phyloP scores from a whole-genome alignment of 2,113 vertebrate species.

The Apus apus region DNA sequence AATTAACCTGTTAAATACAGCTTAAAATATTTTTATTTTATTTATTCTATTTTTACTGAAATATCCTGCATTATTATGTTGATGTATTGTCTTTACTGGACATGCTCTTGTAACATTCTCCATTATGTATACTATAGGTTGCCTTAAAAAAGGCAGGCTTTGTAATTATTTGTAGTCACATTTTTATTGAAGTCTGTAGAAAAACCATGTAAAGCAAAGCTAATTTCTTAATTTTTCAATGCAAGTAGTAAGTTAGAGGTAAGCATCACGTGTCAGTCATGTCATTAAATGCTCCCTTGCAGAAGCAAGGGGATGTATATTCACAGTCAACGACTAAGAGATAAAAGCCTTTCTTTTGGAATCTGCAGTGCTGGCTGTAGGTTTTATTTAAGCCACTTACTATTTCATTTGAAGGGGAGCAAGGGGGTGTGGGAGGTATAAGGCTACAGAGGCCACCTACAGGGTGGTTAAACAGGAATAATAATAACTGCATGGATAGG shows the following conservation, averaged over 20 bases:
- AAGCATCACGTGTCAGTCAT: background rate
- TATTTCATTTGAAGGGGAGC: background rate
- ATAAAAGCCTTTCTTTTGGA: constrained; percentile 45
- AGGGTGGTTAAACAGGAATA: background rate
- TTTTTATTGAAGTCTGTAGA: constrained; percentile 79
- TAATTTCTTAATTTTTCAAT: constrained; percentile 60
- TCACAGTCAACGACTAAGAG: background rate
- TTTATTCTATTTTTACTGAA: constrained; percentile 99
- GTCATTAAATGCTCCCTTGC: constrained; percentile 4
- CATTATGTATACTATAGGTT: constrained; percentile 72
- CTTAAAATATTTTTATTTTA: constrained; percentile 96
- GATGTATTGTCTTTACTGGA: constrained; percentile 73
- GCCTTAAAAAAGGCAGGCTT: constrained; percentile 71
- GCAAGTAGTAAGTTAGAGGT: constrained; percentile 55
- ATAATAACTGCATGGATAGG: constrained; percentile 1
- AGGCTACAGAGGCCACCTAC: background rate
- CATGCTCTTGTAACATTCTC: constrained; percentile 70
- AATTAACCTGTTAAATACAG: constrained; percentile 84
- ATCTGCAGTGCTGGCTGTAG: constrained; percentile 25
- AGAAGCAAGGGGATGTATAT: constrained; percentile 5
- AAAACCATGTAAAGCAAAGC: constrained; percentile 69
- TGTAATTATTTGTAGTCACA: constrained; percentile 78
- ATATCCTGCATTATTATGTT: constrained; percentile 82
- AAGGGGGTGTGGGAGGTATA: background rate
- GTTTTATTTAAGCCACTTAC: constrained; percentile 32